Percentiles rank a stretch among this genome's conserved stretches.
Conservation (phyloP, 2,888 invertebrate species). For the Mamestra brassicae region DNA sequence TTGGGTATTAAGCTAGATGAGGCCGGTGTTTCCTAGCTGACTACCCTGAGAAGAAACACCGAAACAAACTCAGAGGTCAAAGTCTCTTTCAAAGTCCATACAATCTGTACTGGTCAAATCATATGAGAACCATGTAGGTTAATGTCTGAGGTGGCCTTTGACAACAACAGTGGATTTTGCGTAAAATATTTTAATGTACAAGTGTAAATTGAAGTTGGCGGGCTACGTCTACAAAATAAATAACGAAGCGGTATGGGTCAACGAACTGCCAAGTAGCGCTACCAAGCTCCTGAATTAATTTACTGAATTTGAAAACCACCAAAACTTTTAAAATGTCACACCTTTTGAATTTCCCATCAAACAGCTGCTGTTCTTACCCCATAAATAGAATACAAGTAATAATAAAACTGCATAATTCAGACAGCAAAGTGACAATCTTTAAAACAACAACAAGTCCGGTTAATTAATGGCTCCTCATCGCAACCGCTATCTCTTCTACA, state of each 20-base stretch:
- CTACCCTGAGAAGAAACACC: too few relatives aligned
- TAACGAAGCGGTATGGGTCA: neutral
- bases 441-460: constrained; percentile 34
- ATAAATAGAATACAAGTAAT: neutral
- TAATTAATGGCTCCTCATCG: constrained; percentile 11
- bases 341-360: neutral
- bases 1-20: too few relatives aligned
- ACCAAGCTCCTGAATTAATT: neutral
- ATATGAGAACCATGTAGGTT: too few relatives aligned
- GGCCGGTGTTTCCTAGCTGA: too few relatives aligned
- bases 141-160: too few relatives aligned
- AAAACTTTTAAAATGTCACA: neutral
- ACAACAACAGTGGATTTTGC: too few relatives aligned
- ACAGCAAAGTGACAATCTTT: constrained; percentile 14
- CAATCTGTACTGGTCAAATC: too few relatives aligned
- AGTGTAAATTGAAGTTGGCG: neutral
- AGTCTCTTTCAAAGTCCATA: too few relatives aligned
- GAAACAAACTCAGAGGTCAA: too few relatives aligned
- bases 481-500: constrained; percentile 44
- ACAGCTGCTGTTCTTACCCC: neutral
- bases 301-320: neutral
- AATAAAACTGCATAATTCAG: constrained; percentile 8
- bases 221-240: neutral
- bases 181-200: neutral
- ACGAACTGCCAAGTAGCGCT: neutral